Evolutionary conservation across 1,140 invertebrate species (phyloP).

Genomic region (Aphidius gifuensis): DNA sequence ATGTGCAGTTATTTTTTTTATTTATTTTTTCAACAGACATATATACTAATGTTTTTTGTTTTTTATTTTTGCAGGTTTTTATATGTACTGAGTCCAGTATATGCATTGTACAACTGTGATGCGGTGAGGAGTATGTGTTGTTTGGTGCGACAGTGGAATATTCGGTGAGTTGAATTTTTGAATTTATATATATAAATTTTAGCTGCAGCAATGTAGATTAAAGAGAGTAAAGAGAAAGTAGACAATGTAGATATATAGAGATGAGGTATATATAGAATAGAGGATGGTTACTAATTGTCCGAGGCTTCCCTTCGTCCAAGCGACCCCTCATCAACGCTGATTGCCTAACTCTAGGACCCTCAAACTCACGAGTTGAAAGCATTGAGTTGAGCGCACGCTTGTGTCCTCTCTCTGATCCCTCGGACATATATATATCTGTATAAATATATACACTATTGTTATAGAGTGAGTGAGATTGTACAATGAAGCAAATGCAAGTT

Average conservation of each 20-base stretch:
- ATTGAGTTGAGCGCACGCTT: conserved; percentile 17
- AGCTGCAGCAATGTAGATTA: conserved; percentile 9
- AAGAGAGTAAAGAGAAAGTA: conserved; percentile 8
- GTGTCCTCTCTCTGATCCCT: neutral
- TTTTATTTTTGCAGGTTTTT: neutral
- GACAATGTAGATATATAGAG: conserved; percentile 4
- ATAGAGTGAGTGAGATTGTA: neutral
- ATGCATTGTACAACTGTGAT: conserved; percentile 13
- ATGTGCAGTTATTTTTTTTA: too few relatives aligned
- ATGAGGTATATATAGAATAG: conserved; percentile 19
- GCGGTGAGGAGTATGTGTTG: conserved; percentile 29
- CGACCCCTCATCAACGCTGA: conserved; percentile 53
- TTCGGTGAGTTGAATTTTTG: too few relatives aligned
- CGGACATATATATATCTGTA: neutral
- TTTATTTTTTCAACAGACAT: too few relatives aligned
- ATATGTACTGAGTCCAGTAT: too few relatives aligned
- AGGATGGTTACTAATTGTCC: conserved; percentile 52
- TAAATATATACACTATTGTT: neutral
- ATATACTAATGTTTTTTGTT: neutral
- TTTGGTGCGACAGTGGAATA: neutral
- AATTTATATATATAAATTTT: neutral
- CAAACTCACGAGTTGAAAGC: conserved; percentile 25
- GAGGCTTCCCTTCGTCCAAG: conserved; percentile 36
- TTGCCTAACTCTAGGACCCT: conserved; percentile 56
- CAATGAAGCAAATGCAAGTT: conserved; percentile 19